phyloP scores from a whole-genome alignment of 2,113 vertebrate genomes.

The Ictidomys tridecemlineatus region DNA sequence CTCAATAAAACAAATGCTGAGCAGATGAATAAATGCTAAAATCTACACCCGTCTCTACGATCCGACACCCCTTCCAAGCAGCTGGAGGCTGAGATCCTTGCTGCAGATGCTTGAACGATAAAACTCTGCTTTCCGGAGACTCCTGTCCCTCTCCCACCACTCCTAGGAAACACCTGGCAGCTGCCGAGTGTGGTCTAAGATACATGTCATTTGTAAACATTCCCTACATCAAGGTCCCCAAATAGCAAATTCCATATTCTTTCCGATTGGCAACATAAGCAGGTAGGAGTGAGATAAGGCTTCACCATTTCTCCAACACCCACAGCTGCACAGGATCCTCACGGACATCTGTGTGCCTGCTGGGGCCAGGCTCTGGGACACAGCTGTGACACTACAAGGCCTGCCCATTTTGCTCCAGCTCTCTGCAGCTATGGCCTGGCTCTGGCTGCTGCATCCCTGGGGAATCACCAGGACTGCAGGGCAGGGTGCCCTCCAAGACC shows the following conservation, averaged over 20 bases:
- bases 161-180: background rate
- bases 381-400: too few species aligned
- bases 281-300: background rate
- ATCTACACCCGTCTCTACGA: background rate
- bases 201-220: background rate
- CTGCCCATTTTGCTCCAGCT: background rate
- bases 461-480: background rate
- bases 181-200: background rate
- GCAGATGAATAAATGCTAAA: background rate
- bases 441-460: background rate
- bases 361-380: background rate
- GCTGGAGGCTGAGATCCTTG: background rate
- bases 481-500: background rate
- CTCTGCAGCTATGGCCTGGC: background rate
- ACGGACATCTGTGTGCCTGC: background rate
- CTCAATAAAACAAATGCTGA: background rate
- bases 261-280: background rate
- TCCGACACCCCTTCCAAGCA: background rate
- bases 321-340: background rate
- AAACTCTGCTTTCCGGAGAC: background rate
- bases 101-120: background rate
- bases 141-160: background rate
- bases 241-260: background rate
- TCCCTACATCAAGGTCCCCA: background rate
- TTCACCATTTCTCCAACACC: background rate